These are phyloP conservation scores for Squalus acanthias DNA, from an alignment of 2,797 vertebrate species.

Conservation along the genomic window DNA sequence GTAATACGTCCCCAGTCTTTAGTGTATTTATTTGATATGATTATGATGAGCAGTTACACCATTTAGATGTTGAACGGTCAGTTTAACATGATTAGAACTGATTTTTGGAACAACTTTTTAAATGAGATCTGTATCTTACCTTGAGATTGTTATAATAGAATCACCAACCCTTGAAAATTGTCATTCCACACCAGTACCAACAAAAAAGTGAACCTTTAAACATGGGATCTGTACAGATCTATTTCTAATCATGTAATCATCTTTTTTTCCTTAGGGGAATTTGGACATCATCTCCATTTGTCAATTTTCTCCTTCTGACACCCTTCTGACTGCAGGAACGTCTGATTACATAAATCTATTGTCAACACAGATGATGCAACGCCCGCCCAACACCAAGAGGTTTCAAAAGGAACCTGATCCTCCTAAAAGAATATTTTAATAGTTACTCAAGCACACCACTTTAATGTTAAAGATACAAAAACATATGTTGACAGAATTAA, in stretches of 20 bases:
- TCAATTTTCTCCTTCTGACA: slow-evolving; percentile 47
- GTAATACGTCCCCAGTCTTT: slow-evolving; percentile 1
- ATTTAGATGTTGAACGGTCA: not conserved
- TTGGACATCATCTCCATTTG: slow-evolving; percentile 45
- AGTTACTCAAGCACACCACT: not conserved
- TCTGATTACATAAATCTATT: slow-evolving; percentile 29
- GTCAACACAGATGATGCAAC: not conserved
- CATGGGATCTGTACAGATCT: not conserved
- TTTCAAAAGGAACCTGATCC: not conserved
- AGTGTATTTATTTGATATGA: not conserved
- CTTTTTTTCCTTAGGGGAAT: slow-evolving; percentile 41
- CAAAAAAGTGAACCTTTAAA: not conserved
- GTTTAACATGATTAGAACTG: not conserved
- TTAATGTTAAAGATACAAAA: not conserved
- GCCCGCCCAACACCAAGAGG: not conserved
- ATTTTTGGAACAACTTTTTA: not conserved
- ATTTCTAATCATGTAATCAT: not conserved
- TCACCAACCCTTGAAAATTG: not conserved
- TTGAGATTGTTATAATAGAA: not conserved
- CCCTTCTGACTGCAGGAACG: slow-evolving; percentile 48
- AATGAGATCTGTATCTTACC: not conserved
- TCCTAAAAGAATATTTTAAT: not conserved
- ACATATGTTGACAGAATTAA: not conserved
- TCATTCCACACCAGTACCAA: not conserved
- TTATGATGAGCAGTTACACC: not conserved